Percentiles rank a stretch among this genome's conserved stretches.
phyloP scores from a whole-genome alignment of 2,113 vertebrate genomes.

The Bos javanicus region DNA sequence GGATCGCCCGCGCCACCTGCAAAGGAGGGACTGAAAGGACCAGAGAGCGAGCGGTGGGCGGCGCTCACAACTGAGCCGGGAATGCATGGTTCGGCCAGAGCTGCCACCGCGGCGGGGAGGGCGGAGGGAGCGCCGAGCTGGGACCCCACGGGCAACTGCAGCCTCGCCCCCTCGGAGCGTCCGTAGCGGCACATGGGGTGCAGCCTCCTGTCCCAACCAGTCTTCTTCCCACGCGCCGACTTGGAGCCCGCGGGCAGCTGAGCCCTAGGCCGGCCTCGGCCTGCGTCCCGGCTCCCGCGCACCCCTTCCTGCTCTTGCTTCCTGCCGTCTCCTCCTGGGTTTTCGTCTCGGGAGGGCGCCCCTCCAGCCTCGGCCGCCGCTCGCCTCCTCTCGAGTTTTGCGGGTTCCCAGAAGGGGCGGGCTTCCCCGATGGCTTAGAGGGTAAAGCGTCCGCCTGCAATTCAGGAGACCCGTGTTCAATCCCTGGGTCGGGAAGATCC shows the following conservation, averaged over 20 bases:
- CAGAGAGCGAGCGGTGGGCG: not conserved
- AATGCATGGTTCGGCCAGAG: rapidly evolving
- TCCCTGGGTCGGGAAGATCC: no score
- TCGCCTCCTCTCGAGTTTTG: not conserved
- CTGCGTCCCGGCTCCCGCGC: not conserved
- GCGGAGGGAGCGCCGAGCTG: not conserved
- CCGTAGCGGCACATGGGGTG: not conserved
- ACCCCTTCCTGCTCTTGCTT: not conserved
- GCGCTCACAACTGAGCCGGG: not conserved
- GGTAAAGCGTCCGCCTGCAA: no score
- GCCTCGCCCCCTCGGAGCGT: not conserved
- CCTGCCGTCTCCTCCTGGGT: not conserved
- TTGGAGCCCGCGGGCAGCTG: not conserved
- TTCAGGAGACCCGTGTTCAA: no score
- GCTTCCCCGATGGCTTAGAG: no score
- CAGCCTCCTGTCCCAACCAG: not conserved
- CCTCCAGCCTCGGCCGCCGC: not conserved
- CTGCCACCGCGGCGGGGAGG: rapidly evolving
- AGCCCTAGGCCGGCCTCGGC: not conserved
- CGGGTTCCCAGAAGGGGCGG: not conserved
- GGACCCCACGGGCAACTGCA: not conserved
- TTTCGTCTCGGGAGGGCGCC: not conserved
- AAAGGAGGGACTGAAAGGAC: not conserved
- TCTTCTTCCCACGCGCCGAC: not conserved
- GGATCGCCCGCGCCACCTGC: not conserved